Conservation (phyloP, 2,797 vertebrate genomes). For the Lemur catta region DNA sequence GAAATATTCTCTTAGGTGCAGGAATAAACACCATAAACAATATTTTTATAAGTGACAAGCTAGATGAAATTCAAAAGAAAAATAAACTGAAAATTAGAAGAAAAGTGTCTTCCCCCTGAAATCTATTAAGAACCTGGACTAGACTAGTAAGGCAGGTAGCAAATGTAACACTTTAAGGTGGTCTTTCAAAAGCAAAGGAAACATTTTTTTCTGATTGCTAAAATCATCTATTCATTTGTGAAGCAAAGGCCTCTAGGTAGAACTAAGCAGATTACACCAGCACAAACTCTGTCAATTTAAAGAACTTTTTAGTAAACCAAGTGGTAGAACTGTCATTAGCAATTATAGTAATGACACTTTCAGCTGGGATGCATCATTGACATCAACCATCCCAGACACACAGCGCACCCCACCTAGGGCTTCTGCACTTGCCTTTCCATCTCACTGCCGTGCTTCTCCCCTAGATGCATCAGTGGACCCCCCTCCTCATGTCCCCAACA, state of each 20-base stretch:
- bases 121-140: neutral
- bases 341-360: neutral
- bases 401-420: neutral
- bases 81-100: neutral
- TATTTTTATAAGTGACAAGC: neutral
- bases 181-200: neutral
- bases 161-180: neutral
- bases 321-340: neutral
- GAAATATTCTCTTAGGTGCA: neutral
- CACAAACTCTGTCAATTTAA: neutral
- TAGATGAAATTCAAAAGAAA: neutral
- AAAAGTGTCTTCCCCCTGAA: neutral
- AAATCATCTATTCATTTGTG: neutral
- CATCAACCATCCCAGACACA: neutral
- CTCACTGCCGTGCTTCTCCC: fast-evolving
- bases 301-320: neutral
- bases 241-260: neutral
- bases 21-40: neutral
- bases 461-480: fast-evolving
- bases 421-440: neutral
- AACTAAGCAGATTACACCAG: neutral
- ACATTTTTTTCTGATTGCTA: neutral
- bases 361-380: neutral
- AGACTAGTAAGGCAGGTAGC: neutral
- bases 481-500: neutral